Evolutionary conservation across 2,888 invertebrate genomes (phyloP), one percentile per base, ranked within the genome.

Genomic region (Melinopterus prodromus): DNA sequence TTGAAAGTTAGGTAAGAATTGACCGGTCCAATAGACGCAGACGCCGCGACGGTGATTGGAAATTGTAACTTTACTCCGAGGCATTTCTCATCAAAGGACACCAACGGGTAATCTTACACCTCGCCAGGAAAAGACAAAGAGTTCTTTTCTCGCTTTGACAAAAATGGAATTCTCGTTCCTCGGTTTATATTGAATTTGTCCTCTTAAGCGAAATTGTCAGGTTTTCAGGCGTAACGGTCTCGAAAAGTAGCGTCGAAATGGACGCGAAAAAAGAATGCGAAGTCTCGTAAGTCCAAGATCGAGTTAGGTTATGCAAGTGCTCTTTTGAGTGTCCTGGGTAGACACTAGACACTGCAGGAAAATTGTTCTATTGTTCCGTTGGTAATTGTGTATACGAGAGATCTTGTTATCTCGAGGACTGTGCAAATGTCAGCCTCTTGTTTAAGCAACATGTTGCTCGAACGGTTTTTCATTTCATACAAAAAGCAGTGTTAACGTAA

Each of bases 171-270:
- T 53, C 53, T 7, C 53, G 7, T 53, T 53, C 12, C 53, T 53
- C 53, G 53, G 53, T 53, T 53, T 53, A 53, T 53, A 53, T 53
- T 53, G 53, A 53, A 53, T 53, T 53, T 53, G 53, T 53, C 53
- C 53, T 53, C 53, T 53, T 53, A 12, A 53, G 53, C 7, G 53
- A 53, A 53, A 53, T 53, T 12, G 53, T 12, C 53, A 53, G 26
- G 3, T 9, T 53, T 53, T 53, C 53, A 53, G 12, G 5, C 53
- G 53, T 53, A 53, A 53, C 53, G 7, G 53, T 53, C 53, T 53
- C 12, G 53, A 53, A 53, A 12, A 53, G 53, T 53, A 53, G 53
- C 12, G 12, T 7, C 7, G 53, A 53, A 9, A 53, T 9, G 53
- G 53, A 26, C 26, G 26, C 2, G 26, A 26, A 26, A 26, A 26